These are phyloP conservation scores for Calvadosia cruxmelitensis DNA, from an alignment of 30 jellyfish, hydroid and myxozoan species.

Conservation along the genomic window DNA sequence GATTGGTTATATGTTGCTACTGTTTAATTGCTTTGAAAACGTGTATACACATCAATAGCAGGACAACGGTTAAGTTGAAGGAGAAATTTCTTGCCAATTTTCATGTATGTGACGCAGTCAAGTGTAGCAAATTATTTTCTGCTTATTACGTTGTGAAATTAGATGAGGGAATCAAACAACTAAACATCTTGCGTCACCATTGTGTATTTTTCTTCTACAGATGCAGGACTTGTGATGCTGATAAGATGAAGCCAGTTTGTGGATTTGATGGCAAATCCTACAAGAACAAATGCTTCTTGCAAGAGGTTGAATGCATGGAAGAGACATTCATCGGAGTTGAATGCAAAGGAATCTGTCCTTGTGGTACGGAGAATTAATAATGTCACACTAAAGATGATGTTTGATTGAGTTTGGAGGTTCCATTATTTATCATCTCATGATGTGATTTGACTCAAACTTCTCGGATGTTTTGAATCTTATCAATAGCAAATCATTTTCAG, in stretches of 20 bases:
- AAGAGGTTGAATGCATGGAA: slow-evolving; percentile 58
- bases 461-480: too few species aligned
- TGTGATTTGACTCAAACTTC: too few species aligned
- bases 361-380: slow-evolving; percentile 73
- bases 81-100: neutral
- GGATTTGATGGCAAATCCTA: slow-evolving; percentile 88
- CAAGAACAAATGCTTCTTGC: slow-evolving; percentile 29
- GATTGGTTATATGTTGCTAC: too few species aligned
- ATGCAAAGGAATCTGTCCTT: slow-evolving; percentile 87
- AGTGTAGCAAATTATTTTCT: neutral
- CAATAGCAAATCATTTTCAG: too few species aligned
- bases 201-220: slow-evolving; percentile 3
- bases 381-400: too few species aligned
- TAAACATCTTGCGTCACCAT: too few species aligned
- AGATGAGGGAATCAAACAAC: neutral
- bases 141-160: too few species aligned
- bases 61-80: too few species aligned
- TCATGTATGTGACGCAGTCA: neutral
- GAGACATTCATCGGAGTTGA: slow-evolving; percentile 30
- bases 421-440: too few species aligned
- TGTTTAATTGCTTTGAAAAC: too few species aligned
- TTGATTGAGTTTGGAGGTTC: too few species aligned
- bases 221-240: slow-evolving; percentile 39
- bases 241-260: slow-evolving; percentile 44
- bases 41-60: too few species aligned